Conservation (phyloP, 2,797 vertebrate species). For the Cetoscarus ocellatus region DNA sequence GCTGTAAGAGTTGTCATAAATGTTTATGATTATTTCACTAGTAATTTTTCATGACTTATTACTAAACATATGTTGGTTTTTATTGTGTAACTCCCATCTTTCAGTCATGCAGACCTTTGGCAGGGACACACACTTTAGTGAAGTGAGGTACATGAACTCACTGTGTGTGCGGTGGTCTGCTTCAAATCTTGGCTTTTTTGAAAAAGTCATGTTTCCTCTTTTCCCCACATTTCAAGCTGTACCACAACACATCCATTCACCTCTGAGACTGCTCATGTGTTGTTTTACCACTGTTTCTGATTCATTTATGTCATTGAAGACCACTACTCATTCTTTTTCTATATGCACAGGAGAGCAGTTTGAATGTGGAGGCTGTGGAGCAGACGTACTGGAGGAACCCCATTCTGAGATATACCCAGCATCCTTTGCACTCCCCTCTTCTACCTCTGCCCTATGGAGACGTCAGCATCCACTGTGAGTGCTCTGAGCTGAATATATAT, state of each 20-base stretch:
- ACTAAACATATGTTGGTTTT: constrained; percentile 22
- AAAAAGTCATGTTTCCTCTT: constrained; percentile 3
- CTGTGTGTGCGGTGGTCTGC: constrained; percentile 70
- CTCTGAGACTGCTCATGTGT: not conserved
- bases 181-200: constrained; percentile 7
- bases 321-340: constrained; percentile 23
- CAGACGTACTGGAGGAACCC: constrained; percentile 95
- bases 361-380: constrained; percentile 93
- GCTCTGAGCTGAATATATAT: not conserved
- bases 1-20: too few relatives aligned
- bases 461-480: constrained; percentile 89
- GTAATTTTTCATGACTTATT: not conserved
- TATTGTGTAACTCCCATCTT: constrained; percentile 45
- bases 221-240: constrained; percentile 20
- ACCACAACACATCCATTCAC: not conserved
- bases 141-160: constrained; percentile 82
- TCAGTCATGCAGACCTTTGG: constrained; percentile 74
- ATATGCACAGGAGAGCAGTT: constrained; percentile 88
- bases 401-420: constrained; percentile 94
- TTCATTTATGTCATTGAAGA: not conserved
- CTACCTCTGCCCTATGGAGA: constrained; percentile 93
- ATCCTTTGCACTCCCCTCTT: constrained; percentile 93
- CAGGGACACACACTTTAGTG: constrained; percentile 74
- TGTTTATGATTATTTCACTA: not conserved
- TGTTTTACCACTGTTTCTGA: not conserved